Percentiles rank a stretch among this genome's conserved stretches.
These are phyloP conservation scores for Quadroppia sp. DNA, from an alignment of 2,888 invertebrate genomes.

Conservation along the genomic window DNA sequence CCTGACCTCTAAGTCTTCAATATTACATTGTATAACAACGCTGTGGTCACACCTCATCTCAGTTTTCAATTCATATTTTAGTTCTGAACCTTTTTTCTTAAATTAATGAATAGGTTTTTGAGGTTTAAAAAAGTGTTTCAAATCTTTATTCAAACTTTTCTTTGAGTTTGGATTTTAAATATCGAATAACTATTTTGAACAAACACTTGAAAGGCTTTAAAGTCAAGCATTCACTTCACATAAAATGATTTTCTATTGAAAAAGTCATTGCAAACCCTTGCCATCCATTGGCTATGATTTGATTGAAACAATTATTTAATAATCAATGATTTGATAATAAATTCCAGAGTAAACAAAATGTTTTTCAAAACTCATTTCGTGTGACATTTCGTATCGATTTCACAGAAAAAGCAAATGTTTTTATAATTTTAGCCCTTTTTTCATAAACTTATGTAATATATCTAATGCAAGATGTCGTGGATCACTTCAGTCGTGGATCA, in stretches of 20 bases:
- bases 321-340: neutral
- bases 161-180: neutral
- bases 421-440: conserved; percentile 30
- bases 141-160: neutral
- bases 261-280: neutral
- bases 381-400: conserved; percentile 10
- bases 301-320: conserved; percentile 1
- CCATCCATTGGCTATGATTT: neutral
- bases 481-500: too few species aligned
- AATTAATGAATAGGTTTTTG: conserved; percentile 23
- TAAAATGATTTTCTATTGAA: neutral
- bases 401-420: conserved; percentile 17
- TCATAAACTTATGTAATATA: conserved; percentile 1
- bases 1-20: conserved; percentile 24
- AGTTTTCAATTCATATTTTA: neutral
- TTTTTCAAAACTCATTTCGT: neutral
- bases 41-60: conserved; percentile 17
- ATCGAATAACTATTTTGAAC: neutral
- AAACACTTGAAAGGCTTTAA: neutral
- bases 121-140: neutral
- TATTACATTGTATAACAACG: conserved; percentile 24
- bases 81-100: neutral
- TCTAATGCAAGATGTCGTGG: neutral
- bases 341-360: neutral
- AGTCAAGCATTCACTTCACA: neutral